A percentile compares a stretch with the other conserved stretches of the same genome.
Evolutionary conservation across 2,797 vertebrate species (phyloP).

Genomic region (Bryconaethiops microstoma): DNA sequence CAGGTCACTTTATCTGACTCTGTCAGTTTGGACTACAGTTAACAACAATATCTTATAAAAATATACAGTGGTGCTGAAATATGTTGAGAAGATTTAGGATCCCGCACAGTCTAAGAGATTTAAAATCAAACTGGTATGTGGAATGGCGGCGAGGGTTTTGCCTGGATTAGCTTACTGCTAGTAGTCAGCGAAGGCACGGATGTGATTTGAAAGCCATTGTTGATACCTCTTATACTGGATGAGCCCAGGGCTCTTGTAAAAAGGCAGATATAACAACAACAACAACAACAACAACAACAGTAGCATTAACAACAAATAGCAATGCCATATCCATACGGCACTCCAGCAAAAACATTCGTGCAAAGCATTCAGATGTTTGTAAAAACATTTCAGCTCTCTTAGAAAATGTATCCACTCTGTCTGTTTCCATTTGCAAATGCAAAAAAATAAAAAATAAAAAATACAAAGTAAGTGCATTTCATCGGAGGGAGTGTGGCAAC

Average conservation of each 20-base stretch:
- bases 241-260: constrained; percentile 1
- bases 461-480: constrained; percentile 41
- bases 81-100: not conserved
- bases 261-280: not conserved
- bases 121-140: not conserved
- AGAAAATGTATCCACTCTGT: constrained; percentile 34
- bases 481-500: constrained; percentile 22
- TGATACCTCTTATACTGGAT: constrained; percentile 11
- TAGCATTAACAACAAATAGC: not conserved
- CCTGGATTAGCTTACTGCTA: not conserved
- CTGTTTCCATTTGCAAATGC: constrained; percentile 40
- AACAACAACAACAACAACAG: not conserved
- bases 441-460: constrained; percentile 36
- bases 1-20: not conserved
- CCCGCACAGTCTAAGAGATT: not conserved
- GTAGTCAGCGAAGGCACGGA: constrained; percentile 6
- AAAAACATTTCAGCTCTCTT: constrained; percentile 41
- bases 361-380: constrained; percentile 24
- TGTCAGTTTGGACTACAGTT: not conserved
- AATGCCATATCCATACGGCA: not conserved
- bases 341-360: not conserved
- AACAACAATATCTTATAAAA: not conserved
- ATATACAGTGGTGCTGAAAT: not conserved
- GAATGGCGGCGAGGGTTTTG: not conserved
- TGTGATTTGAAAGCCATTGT: not conserved